phyloP scores from a whole-genome alignment of 2,113 vertebrate species.

The Gymnogyps californianus region DNA sequence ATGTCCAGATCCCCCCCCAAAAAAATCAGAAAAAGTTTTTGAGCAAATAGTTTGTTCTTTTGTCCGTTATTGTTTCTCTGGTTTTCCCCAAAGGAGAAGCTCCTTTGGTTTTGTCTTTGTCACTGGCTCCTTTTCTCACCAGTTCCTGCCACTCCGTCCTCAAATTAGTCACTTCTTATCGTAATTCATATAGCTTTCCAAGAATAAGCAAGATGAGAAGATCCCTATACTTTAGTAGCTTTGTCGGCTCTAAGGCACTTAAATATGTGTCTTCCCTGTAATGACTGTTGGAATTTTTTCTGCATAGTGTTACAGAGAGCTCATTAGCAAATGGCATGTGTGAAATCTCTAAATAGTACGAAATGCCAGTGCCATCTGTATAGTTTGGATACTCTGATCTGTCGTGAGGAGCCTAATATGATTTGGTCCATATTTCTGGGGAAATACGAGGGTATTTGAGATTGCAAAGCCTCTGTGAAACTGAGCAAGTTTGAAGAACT shows the following conservation, averaged over 20 bases:
- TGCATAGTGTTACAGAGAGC: background rate
- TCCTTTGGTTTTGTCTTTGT: background rate
- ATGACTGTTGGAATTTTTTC: background rate
- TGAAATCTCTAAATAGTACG: background rate
- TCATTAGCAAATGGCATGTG: slow-evolving; percentile 20
- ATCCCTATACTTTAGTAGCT: background rate
- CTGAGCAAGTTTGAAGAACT: background rate
- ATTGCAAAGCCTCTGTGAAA: background rate
- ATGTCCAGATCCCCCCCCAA: background rate
- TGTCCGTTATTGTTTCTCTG: accelerated
- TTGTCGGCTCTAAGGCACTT: background rate
- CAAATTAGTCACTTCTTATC: background rate
- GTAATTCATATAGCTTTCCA: background rate
- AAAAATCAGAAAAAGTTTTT: background rate
- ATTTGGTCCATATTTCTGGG: background rate
- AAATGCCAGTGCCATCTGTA: slow-evolving; percentile 43
- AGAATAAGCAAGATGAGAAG: background rate
- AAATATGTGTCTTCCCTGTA: background rate
- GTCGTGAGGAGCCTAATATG: background rate
- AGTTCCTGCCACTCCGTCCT: background rate
- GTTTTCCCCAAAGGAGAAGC: background rate
- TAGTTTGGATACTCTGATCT: background rate
- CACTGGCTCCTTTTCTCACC: background rate
- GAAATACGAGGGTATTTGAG: background rate
- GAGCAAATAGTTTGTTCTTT: background rate